Evolutionary conservation across 2,888 invertebrate species (phyloP).

Genomic region (Standfussiana lucernea): DNA sequence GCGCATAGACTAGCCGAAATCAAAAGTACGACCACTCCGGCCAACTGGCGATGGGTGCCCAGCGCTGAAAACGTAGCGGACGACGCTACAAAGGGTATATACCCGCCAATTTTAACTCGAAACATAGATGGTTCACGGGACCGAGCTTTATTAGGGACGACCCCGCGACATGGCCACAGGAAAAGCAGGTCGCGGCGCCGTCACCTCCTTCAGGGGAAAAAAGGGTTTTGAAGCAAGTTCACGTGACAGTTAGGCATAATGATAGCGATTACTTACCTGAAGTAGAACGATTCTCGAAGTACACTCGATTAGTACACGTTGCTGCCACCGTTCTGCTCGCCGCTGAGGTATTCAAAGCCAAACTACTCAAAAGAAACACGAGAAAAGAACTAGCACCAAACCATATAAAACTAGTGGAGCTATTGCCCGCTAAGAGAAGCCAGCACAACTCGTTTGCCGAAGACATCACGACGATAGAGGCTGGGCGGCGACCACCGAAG

Average conservation of each 20-base stretch:
- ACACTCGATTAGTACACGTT: not conserved
- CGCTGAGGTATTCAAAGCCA: not conserved
- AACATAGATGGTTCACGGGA: not conserved
- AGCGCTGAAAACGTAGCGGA: not conserved
- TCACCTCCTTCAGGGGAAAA: not conserved
- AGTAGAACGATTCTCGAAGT: not conserved
- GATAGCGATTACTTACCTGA: not conserved
- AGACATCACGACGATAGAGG: not conserved
- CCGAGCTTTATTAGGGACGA: not conserved
- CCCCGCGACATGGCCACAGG: not conserved
- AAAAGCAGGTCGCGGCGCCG: not conserved
- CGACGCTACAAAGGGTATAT: not conserved
- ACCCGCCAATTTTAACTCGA: not conserved
- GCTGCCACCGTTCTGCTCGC: constrained; percentile 4
- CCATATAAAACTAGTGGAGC: not conserved
- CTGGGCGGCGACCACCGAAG: not conserved
- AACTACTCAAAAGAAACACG: not conserved
- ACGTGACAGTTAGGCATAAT: not conserved
- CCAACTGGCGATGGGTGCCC: not conserved
- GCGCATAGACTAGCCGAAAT: not conserved
- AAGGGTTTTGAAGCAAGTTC: not conserved
- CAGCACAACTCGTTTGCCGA: not conserved
- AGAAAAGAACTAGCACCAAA: not conserved
- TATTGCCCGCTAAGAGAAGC: not conserved
- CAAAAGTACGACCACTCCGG: not conserved